Conservation (phyloP, 2,888 invertebrate species). For the Sarcophaga carnaria region DNA sequence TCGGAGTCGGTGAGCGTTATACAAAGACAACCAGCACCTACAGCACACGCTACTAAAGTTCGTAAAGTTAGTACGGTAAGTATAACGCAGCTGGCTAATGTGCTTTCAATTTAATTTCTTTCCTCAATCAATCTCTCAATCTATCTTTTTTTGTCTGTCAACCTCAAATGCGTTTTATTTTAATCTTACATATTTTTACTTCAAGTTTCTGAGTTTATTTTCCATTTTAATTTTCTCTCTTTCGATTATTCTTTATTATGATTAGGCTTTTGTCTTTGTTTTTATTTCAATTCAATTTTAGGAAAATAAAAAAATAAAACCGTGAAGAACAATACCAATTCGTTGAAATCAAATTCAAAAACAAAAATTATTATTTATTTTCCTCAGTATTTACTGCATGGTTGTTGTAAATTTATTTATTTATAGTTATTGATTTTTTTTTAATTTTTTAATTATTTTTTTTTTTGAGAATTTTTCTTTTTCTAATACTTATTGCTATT, state of each 20-base stretch:
- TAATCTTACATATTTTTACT: conserved; percentile 21
- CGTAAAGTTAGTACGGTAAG: conserved; percentile 97
- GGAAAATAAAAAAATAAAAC: background rate
- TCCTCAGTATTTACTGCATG: conserved; percentile 28
- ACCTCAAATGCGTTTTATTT: conserved; percentile 59
- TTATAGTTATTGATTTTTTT: background rate
- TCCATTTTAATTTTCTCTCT: conserved; percentile 49
- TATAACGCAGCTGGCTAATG: conserved; percentile 82
- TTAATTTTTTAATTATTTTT: background rate
- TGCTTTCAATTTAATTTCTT: conserved; percentile 74
- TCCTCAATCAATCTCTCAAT: conserved; percentile 45
- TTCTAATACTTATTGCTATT: background rate
- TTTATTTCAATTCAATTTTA: background rate
- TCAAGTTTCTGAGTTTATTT: conserved; percentile 34
- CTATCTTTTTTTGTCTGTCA: conserved; percentile 2
- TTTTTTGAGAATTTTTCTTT: background rate
- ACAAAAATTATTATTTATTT: background rate
- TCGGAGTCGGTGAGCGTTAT: conserved; percentile 95
- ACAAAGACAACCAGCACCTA: conserved; percentile 83
- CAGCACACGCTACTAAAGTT: conserved; percentile 85
- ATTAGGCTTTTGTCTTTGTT: background rate
- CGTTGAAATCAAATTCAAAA: background rate
- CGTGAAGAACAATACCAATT: background rate
- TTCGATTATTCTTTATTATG: conserved; percentile 57
- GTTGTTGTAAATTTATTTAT: conserved; percentile 10